Base-by-base conservation (phyloP, 1,140 invertebrate genomes). In the Psix sp. region DNA sequence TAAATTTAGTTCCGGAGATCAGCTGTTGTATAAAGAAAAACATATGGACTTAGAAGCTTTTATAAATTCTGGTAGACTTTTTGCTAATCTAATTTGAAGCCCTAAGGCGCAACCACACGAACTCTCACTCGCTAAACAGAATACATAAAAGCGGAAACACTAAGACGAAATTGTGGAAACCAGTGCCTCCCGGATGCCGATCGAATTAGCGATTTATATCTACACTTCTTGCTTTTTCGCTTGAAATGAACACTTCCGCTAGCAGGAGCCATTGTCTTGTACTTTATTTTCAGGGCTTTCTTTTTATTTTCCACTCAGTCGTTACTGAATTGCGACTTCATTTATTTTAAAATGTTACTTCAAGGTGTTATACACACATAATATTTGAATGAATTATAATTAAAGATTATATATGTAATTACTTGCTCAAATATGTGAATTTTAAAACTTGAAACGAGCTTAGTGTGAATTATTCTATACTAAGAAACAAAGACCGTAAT, bases 1-100 rank as follows among this genome's bases (percentile, higher is more conserved):
- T 81, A 81, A 82, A 80, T 78, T 42, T 51, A 71, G 77, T 80
- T 79, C 76, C 82, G 79, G 67, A 77, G 52, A 84, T 84, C 83
- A 84, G 81, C 83, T 83, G 81, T 72, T 71, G 62, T 29, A 40
- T 36, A 17, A 38, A 38, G 35, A 59, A 49, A 40, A 73, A 62
- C 66, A 74, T 74, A 59, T 80, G 62, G 63, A 68, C 29, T 11
- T 9, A 7, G n/a, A 29, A 3, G 1, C 26, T 29, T n/a, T n/a
- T n/a, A n/a, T n/a, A n/a, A n/a, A n/a, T n/a, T n/a, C n/a, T n/a
- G n/a, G n/a, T n/a, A n/a, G 2, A 51, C 48, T 57, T 33, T 51
- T 49, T 38, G 45, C 48, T 40, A 33, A 73, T 63, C 51, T 71
- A 73, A 62, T 77, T 75, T 71, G 45, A 46, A 68, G 45, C 36